These are phyloP conservation scores for Bruchidius siliquastri DNA, from an alignment of 2,888 invertebrate species.

Conservation along the genomic window DNA sequence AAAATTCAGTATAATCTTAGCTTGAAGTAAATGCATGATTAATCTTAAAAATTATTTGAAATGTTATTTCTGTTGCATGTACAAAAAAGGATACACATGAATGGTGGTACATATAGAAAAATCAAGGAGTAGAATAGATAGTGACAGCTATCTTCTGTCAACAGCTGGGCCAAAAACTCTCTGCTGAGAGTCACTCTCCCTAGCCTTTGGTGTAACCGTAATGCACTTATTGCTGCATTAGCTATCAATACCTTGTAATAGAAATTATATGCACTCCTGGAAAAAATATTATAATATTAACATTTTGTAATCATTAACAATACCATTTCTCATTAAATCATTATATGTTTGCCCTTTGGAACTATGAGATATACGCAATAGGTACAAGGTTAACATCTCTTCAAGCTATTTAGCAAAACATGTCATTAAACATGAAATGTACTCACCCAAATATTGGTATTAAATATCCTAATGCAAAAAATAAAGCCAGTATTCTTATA, in stretches of 20 bases:
- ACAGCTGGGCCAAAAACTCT: constrained; percentile 74
- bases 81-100: constrained; percentile 75
- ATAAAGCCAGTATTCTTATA: constrained; percentile 76
- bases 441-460: constrained; percentile 84
- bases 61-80: too few relatives aligned
- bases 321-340: background rate
- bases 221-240: constrained; percentile 91
- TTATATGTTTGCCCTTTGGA: background rate
- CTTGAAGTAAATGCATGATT: too few relatives aligned
- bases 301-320: background rate
- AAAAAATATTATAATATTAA: constrained; percentile 34
- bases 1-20: too few relatives aligned
- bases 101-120: constrained; percentile 86
- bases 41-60: too few relatives aligned
- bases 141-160: constrained; percentile 92
- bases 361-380: background rate
- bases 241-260: constrained; percentile 90
- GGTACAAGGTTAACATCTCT: background rate
- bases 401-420: background rate
- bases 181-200: constrained; percentile 77
- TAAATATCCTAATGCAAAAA: constrained; percentile 80
- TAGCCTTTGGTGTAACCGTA: constrained; percentile 90
- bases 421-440: background rate
- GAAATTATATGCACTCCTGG: constrained; percentile 68
- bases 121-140: constrained; percentile 93